Evolutionary conservation across 2,113 vertebrate genomes (phyloP).

Genomic region (Spilogale gracilis): DNA sequence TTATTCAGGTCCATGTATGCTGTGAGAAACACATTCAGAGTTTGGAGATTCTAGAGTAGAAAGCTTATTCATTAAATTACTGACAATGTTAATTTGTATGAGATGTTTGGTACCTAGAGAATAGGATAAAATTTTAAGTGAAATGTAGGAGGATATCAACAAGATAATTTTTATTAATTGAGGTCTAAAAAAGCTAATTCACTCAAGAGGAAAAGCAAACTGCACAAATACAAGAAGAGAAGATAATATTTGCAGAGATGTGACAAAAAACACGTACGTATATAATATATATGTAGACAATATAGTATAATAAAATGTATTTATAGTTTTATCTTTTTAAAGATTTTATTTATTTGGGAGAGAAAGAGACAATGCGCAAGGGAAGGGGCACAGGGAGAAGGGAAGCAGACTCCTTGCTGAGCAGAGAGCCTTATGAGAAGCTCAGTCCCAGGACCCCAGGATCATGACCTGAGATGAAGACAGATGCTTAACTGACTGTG

Average conservation of each 20-base stretch:
- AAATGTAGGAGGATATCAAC: slow-evolving; percentile 29
- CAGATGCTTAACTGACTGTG: background rate
- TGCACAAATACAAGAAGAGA: background rate
- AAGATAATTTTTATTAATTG: slow-evolving; percentile 22
- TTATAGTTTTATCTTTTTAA: background rate
- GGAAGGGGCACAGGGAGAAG: too few relatives aligned
- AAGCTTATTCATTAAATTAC: slow-evolving; percentile 66
- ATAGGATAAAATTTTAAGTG: slow-evolving; percentile 67
- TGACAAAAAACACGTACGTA: background rate
- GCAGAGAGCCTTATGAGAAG: background rate
- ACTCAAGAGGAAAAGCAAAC: slow-evolving; percentile 41
- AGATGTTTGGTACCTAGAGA: slow-evolving; percentile 57
- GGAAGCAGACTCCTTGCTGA: background rate
- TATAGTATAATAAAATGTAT: background rate
- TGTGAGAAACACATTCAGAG: slow-evolving; percentile 48
- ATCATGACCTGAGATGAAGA: background rate
- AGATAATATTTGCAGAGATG: slow-evolving; percentile 13
- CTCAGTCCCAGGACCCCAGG: background rate
- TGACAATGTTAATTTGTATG: slow-evolving; percentile 75
- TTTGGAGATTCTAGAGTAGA: background rate
- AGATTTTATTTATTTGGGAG: background rate
- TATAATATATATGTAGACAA: background rate
- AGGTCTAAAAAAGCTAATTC: slow-evolving; percentile 57
- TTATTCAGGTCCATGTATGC: background rate
- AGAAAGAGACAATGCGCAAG: background rate